phyloP scores from a whole-genome alignment of 2,113 vertebrate species.

The Hydrolagus affinis region DNA sequence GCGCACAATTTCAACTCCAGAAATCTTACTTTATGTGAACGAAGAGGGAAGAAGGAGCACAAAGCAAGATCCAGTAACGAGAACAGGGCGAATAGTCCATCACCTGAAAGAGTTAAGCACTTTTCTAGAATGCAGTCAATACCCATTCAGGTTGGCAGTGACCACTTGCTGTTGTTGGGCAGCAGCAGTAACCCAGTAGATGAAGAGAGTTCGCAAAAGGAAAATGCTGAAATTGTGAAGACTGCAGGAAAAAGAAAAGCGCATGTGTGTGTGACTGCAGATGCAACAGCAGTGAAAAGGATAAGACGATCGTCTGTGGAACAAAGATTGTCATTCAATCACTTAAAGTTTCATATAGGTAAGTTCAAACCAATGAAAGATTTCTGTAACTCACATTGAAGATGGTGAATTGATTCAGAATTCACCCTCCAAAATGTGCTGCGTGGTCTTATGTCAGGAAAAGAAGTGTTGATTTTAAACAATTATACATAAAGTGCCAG shows the following conservation, averaged over 20 bases:
- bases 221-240: conserved; percentile 18
- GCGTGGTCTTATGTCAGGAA: neutral
- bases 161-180: neutral
- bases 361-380: neutral
- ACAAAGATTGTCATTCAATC: conserved; percentile 2
- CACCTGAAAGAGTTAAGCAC: conserved; percentile 13
- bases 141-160: neutral
- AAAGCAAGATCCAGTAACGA: conserved; percentile 6
- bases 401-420: neutral
- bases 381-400: neutral
- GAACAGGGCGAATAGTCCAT: neutral
- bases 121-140: neutral
- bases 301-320: conserved; percentile 2
- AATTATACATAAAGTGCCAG: too few species aligned
- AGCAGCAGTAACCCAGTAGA: neutral
- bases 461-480: neutral
- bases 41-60: conserved; percentile 15
- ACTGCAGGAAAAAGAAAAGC: neutral
- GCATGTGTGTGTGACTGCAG: neutral
- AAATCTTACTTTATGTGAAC: neutral
- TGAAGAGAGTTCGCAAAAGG: conserved; percentile 18
- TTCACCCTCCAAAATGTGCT: neutral
- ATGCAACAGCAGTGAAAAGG: conserved; percentile 5
- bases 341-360: conserved; percentile 28
- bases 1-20: neutral